Percentiles rank a stretch among this genome's conserved stretches.
Conservation (phyloP, 2,113 vertebrate species). For the Gallinago jamesoni region DNA sequence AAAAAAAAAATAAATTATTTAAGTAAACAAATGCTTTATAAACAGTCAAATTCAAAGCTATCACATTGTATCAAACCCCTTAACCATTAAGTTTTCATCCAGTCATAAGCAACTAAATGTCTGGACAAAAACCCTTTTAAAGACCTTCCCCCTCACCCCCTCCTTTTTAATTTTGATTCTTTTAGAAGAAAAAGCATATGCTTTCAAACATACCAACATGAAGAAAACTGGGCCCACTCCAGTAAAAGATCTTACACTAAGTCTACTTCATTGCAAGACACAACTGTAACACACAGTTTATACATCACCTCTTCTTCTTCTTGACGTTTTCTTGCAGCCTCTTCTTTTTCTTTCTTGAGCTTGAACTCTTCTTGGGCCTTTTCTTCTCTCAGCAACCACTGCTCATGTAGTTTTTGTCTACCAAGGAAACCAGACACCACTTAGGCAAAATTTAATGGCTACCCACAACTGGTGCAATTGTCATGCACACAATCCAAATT, state of each 20-base stretch:
- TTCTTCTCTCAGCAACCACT: constrained; percentile 90
- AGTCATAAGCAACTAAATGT: neutral
- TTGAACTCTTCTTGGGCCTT: constrained; percentile 91
- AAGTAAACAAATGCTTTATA: neutral
- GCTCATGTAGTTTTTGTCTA: constrained; percentile 85
- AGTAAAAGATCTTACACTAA: neutral
- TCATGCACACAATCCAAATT: neutral
- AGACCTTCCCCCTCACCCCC: neutral
- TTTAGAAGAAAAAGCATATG: neutral
- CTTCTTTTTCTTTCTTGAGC: constrained; percentile 85
- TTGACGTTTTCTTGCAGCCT: constrained; percentile 81
- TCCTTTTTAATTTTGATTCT: neutral
- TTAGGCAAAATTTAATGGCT: neutral
- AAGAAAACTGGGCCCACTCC: neutral
- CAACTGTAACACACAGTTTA: neutral
- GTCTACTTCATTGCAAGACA: neutral
- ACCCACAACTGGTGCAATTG: neutral
- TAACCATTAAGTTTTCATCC: neutral
- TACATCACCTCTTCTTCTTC: constrained; percentile 90
- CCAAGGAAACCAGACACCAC: constrained; percentile 27
- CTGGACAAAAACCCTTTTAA: neutral
- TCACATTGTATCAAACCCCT: neutral
- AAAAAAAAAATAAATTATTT: neutral
- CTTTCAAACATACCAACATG: neutral
- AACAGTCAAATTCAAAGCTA: neutral